Conservation (phyloP, 2,888 invertebrate genomes). For the Galeruca laticollis region DNA sequence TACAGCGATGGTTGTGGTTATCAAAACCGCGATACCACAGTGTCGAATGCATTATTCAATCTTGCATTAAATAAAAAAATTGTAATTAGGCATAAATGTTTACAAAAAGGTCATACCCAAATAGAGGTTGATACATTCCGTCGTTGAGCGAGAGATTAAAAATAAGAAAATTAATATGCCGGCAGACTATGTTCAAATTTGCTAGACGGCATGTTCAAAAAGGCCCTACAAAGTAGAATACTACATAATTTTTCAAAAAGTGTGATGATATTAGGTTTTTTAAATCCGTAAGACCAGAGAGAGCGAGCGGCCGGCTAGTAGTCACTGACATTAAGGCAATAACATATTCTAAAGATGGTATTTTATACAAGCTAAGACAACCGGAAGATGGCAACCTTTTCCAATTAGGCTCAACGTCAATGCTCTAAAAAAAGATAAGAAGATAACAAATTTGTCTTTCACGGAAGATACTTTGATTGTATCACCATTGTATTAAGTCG, state of each 20-base stretch:
- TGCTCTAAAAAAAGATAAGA: no score
- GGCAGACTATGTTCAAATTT: slow-evolving; percentile 44
- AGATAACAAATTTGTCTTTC: no score
- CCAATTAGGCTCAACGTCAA: no score
- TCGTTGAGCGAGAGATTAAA: slow-evolving; percentile 40
- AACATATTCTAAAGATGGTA: slow-evolving; percentile 24
- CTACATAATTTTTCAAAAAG: slow-evolving; percentile 22
- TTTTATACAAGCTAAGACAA: slow-evolving; percentile 22
- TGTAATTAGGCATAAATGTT: slow-evolving; percentile 45
- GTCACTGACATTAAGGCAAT: slow-evolving; percentile 27
- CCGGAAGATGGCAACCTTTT: no score
- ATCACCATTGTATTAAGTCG: no score
- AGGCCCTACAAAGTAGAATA: no score
- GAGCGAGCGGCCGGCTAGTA: slow-evolving; percentile 13
- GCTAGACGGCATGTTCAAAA: no score
- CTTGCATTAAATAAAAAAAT: slow-evolving; percentile 25
- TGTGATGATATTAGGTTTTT: slow-evolving; percentile 25
- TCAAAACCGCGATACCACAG: slow-evolving; percentile 23
- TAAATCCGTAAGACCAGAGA: slow-evolving; percentile 29
- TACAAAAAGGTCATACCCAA: slow-evolving; percentile 47
- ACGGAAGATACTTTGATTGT: no score
- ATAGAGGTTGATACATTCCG: slow-evolving; percentile 47
- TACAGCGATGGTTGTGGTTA: slow-evolving; percentile 30
- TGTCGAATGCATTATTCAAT: slow-evolving; percentile 35
- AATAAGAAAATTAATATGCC: slow-evolving; percentile 44